Conservation (phyloP, 2,113 vertebrate genomes). For the Hippocampus mohnikei region DNA sequence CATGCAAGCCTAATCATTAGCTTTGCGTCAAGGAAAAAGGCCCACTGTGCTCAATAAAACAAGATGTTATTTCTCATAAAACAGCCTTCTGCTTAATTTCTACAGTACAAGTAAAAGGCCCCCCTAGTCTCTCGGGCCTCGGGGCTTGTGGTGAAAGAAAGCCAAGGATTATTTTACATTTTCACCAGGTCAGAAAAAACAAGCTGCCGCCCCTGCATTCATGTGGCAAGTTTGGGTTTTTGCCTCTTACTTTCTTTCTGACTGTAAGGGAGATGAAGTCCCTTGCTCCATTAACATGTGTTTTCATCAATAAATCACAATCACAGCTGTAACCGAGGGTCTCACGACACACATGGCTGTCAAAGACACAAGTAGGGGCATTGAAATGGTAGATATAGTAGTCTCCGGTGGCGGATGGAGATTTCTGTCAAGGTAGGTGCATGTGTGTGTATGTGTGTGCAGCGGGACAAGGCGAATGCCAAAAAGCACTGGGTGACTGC, state of each 20-base stretch:
- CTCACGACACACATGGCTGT: conserved; percentile 23
- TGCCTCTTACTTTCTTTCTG: conserved; percentile 22
- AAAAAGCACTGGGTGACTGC: conserved; percentile 64
- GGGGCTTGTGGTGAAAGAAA: conserved; percentile 27
- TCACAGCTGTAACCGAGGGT: conserved; percentile 9
- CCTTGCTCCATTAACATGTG: conserved; percentile 10
- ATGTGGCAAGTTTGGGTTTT: conserved; percentile 20
- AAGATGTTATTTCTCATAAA: conserved; percentile 59
- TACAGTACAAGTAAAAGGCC: conserved; percentile 44
- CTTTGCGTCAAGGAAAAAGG: conserved; percentile 47
- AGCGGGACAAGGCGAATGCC: conserved; percentile 53
- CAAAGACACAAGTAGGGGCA: conserved; percentile 17
- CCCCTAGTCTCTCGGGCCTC: conserved; percentile 54
- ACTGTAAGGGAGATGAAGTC: conserved; percentile 30
- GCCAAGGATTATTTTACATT: conserved; percentile 55
- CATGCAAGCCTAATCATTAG: conserved; percentile 59
- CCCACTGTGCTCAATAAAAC: conserved; percentile 68
- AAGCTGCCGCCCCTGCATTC: conserved; percentile 49
- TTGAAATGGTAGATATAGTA: conserved; percentile 24
- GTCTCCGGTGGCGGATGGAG: conserved; percentile 36
- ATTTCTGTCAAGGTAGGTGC: conserved; percentile 17
- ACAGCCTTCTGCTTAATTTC: conserved; percentile 62
- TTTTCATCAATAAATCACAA: conserved; percentile 42
- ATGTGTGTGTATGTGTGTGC: conserved; percentile 26
- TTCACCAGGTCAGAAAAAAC: conserved; percentile 52